These are phyloP conservation scores for Drosophila persimilis DNA, from an alignment of 1,140 invertebrate species.

Conservation along the genomic window DNA sequence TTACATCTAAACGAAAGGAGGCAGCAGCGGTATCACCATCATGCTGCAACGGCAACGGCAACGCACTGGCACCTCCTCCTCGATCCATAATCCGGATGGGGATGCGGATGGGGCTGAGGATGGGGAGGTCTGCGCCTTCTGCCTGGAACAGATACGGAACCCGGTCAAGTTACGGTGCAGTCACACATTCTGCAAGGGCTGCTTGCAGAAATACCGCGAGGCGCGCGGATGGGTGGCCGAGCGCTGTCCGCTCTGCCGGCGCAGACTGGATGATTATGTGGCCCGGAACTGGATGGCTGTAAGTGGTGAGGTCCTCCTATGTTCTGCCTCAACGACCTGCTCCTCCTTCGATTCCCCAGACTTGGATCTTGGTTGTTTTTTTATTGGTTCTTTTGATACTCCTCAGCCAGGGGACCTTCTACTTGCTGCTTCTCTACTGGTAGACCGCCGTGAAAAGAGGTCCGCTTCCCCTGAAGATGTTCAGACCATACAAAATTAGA, in stretches of 20 bases:
- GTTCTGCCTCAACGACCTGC: not conserved
- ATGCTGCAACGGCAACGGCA: too few species aligned
- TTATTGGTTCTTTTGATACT: constrained; percentile 19
- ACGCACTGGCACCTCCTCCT: not conserved
- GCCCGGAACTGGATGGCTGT: not conserved
- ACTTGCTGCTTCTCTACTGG: constrained; percentile 58
- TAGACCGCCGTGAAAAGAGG: constrained; percentile 7
- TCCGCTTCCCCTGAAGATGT: not conserved
- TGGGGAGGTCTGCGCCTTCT: constrained; percentile 52
- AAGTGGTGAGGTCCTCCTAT: not conserved
- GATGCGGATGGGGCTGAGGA: not conserved
- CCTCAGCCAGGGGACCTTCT: constrained; percentile 52
- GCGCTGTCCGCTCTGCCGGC: constrained; percentile 52
- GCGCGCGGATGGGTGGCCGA: constrained; percentile 49
- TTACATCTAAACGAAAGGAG: not conserved
- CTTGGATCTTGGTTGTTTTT: constrained; percentile 25
- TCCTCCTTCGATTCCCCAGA: not conserved
- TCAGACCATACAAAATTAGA: constrained; percentile 6
- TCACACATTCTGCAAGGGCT: constrained; percentile 56
- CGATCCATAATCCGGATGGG: too few species aligned
- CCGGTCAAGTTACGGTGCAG: constrained; percentile 45
- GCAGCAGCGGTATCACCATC: not conserved
- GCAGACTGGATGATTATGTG: constrained; percentile 3
- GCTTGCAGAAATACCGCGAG: constrained; percentile 42
- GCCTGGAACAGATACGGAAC: constrained; percentile 40